phyloP scores from a whole-genome alignment of 1,140 invertebrate species.

The Drosophila simulans region DNA sequence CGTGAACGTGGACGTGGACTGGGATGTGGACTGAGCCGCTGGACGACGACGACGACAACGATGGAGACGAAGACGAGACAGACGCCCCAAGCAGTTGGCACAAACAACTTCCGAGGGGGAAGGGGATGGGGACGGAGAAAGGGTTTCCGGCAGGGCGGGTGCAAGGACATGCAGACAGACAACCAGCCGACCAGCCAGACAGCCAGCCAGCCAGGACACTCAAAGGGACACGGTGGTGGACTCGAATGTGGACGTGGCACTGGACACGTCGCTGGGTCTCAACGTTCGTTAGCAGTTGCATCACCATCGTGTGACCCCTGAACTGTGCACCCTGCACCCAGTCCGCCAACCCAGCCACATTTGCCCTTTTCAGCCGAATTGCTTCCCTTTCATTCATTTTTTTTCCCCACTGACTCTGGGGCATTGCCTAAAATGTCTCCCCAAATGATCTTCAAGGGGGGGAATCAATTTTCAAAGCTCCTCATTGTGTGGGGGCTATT shows the following conservation, averaged over 20 bases:
- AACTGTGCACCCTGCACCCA: not conserved
- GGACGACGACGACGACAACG: not conserved
- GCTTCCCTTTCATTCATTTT: not conserved
- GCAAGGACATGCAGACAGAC: not conserved
- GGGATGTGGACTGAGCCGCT: not conserved
- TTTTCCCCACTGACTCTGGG: not conserved
- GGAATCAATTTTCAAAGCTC: slow-evolving; percentile 1
- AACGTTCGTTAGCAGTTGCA: slow-evolving; percentile 62
- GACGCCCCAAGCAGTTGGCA: slow-evolving; percentile 47
- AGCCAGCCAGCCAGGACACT: not conserved
- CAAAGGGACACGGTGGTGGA: slow-evolving; percentile 3
- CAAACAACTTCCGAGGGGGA: slow-evolving; percentile 53
- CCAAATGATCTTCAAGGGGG: not conserved
- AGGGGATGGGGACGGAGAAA: not conserved
- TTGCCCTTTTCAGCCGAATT: slow-evolving; percentile 23
- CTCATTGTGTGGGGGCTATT: not conserved
- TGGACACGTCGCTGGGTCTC: slow-evolving; percentile 12
- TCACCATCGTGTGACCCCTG: slow-evolving; percentile 29
- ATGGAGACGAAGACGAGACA: slow-evolving; percentile 21
- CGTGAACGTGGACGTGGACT: not conserved
- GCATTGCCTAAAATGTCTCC: slow-evolving; percentile 4
- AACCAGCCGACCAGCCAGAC: not conserved
- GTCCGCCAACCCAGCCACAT: slow-evolving; percentile 5
- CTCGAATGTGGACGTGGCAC: slow-evolving; percentile 14
- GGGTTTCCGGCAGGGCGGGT: not conserved